Evolutionary conservation across 2,797 vertebrate species (phyloP).

Genomic region (Scolopax bukidnonensis): DNA sequence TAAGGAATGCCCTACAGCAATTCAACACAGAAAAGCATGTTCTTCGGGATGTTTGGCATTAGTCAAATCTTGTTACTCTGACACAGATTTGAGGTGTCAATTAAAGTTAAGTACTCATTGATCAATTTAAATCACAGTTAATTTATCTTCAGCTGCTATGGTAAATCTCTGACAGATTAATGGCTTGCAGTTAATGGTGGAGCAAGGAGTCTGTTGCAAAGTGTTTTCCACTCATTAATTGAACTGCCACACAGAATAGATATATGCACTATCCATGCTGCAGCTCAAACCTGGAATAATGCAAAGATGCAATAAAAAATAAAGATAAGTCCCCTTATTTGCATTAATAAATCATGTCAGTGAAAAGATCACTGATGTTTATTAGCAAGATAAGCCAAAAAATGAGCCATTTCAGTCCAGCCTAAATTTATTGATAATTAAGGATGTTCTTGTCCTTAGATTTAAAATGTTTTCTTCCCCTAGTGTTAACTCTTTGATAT

Average conservation of each 20-base stretch:
- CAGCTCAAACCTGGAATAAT: background rate
- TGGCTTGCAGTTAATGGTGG: background rate
- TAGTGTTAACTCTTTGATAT: background rate
- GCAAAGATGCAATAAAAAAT: background rate
- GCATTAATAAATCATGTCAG: background rate
- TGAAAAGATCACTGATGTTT: background rate
- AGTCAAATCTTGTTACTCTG: conserved; percentile 46
- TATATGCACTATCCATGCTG: background rate
- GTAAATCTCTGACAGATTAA: conserved; percentile 35
- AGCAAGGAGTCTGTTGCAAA: background rate
- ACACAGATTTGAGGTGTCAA: conserved; percentile 37
- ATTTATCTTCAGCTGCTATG: conserved; percentile 11
- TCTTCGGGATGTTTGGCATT: conserved; percentile 35
- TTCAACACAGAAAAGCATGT: background rate
- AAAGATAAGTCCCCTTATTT: background rate
- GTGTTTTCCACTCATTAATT: background rate
- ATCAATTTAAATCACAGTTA: conserved; percentile 57
- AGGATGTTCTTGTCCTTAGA: background rate
- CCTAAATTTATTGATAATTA: background rate
- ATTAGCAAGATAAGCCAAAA: background rate
- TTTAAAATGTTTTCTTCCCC: background rate
- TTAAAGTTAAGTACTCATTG: conserved; percentile 38
- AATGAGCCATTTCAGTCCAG: background rate
- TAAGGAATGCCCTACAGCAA: background rate
- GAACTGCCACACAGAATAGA: background rate